These are phyloP conservation scores for Psittacula cyanocephala DNA, from an alignment of 2,113 vertebrate species.

Conservation along the genomic window DNA sequence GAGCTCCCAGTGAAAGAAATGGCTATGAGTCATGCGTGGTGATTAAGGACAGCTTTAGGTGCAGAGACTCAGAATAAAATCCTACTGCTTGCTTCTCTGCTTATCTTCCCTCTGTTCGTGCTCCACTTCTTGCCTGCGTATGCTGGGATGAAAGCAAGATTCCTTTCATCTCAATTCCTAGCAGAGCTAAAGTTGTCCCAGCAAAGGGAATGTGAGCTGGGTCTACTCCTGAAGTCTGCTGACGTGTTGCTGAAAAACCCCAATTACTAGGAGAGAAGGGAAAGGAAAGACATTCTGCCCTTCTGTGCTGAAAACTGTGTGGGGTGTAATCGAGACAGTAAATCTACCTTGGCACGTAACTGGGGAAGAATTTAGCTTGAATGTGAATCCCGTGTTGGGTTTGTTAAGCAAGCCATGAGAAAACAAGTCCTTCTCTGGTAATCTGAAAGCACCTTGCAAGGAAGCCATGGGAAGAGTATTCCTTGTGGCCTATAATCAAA, in stretches of 20 bases:
- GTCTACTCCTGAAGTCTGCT: slow-evolving; percentile 34
- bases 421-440: background rate
- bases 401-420: background rate
- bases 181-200: slow-evolving; percentile 42
- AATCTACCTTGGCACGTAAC: background rate
- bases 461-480: background rate
- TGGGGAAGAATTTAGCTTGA: slow-evolving; percentile 3
- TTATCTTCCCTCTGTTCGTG: slow-evolving; percentile 20
- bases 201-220: slow-evolving; percentile 17
- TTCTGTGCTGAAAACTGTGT: background rate
- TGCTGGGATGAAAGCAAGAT: slow-evolving; percentile 44
- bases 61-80: slow-evolving; percentile 36
- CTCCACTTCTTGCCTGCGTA: slow-evolving; percentile 55
- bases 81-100: slow-evolving; percentile 2
- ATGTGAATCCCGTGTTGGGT: background rate
- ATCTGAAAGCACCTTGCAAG: background rate
- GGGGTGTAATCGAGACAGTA: slow-evolving; percentile 8
- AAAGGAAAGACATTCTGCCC: background rate
- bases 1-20: slow-evolving; percentile 28
- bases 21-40: slow-evolving; percentile 36
- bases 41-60: slow-evolving; percentile 47
- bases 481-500: background rate
- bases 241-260: background rate
- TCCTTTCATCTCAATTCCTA: slow-evolving; percentile 63
- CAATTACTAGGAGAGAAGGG: background rate